Evolutionary conservation across 2,113 vertebrate genomes (phyloP).

Genomic region (Aplodontia rufa): DNA sequence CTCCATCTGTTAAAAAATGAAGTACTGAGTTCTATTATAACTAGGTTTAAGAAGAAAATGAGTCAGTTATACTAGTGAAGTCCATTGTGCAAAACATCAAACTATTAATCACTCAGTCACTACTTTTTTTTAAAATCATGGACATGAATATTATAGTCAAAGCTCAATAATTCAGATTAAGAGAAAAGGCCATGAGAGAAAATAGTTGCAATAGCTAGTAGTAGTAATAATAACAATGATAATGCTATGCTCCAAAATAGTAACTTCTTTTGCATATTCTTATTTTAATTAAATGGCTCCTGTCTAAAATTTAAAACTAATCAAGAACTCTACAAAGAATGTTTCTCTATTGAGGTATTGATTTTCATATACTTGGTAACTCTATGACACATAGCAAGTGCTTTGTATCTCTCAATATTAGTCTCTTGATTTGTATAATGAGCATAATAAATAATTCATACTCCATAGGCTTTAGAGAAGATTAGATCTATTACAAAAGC

Average conservation of each 20-base stretch:
- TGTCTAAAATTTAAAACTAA: not conserved
- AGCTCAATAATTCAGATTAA: not conserved
- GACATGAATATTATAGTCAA: not conserved
- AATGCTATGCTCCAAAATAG: not conserved
- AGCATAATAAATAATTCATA: not conserved
- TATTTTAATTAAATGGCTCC: not conserved
- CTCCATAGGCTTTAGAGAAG: not conserved
- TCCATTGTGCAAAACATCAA: not conserved
- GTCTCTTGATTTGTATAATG: not conserved
- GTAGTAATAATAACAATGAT: not conserved
- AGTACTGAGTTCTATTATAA: conserved; percentile 30
- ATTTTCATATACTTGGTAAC: not conserved
- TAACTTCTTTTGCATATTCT: not conserved
- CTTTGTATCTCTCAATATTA: not conserved
- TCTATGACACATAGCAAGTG: not conserved
- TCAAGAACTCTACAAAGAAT: not conserved
- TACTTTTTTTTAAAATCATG: not conserved
- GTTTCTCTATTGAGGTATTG: not conserved
- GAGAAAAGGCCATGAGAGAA: not conserved
- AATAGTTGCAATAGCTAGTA: not conserved
- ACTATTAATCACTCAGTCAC: not conserved
- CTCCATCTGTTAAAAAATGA: conserved; percentile 22
- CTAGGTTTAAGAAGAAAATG: not conserved
- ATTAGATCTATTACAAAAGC: not conserved
- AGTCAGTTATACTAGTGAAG: not conserved